phyloP scores from a whole-genome alignment of 2,888 invertebrate genomes.

The Malacosoma neustria region DNA sequence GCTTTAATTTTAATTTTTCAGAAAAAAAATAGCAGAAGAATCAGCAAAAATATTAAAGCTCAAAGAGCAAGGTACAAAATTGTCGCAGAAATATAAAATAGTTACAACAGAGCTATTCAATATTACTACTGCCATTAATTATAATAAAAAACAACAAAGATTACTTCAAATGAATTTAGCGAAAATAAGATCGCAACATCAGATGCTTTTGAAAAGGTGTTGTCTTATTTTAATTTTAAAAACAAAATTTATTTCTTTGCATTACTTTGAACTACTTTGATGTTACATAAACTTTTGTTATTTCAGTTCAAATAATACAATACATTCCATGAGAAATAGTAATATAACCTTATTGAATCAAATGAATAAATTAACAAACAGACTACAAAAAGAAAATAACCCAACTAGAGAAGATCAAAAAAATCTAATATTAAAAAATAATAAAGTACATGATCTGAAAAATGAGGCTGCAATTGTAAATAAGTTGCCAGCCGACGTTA shows the following conservation, averaged over 20 bases:
- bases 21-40: slow-evolving; percentile 62
- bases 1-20: no score
- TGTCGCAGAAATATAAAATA: slow-evolving; percentile 58
- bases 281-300: no score
- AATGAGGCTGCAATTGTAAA: slow-evolving; percentile 16
- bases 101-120: slow-evolving; percentile 55
- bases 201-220: slow-evolving; percentile 59
- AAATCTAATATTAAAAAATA: slow-evolving; percentile 29
- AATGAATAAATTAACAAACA: slow-evolving; percentile 20
- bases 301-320: slow-evolving; percentile 43
- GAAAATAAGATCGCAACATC: slow-evolving; percentile 56
- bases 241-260: slow-evolving; percentile 4
- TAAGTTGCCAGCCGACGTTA: slow-evolving; percentile 42
- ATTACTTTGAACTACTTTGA: slow-evolving; percentile 14
- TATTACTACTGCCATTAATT: slow-evolving; percentile 51
- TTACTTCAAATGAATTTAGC: slow-evolving; percentile 44
- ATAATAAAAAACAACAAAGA: slow-evolving; percentile 58
- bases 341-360: slow-evolving; percentile 19
- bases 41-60: slow-evolving; percentile 56
- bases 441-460: slow-evolving; percentile 43
- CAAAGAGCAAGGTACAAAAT: slow-evolving; percentile 52
- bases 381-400: slow-evolving; percentile 57
- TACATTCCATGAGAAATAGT: slow-evolving; percentile 45
- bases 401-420: slow-evolving; percentile 37
- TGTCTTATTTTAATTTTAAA: slow-evolving; percentile 7